phyloP scores from a whole-genome alignment of 2,797 vertebrate species.

The Ctenochaetus hawaiiensis region DNA sequence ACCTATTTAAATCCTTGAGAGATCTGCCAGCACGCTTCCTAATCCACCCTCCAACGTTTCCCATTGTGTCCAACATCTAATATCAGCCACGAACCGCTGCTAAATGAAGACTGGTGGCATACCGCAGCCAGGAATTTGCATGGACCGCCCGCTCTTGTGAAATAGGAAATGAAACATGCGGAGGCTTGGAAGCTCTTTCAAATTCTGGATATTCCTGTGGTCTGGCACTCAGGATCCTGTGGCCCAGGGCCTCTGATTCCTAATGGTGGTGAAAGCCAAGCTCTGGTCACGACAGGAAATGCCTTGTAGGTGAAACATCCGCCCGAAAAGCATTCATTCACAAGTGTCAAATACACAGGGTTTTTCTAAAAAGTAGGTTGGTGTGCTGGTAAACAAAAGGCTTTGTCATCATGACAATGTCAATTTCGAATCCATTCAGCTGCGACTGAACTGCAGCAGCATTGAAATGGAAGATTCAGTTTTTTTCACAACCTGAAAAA shows the following conservation, averaged over 20 bases:
- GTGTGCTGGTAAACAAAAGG: slow-evolving; percentile 29
- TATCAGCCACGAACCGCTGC: slow-evolving; percentile 65
- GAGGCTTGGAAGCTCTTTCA: slow-evolving; percentile 59
- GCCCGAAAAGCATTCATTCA: slow-evolving; percentile 57
- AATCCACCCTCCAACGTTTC: slow-evolving; percentile 62
- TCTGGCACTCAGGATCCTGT: slow-evolving; percentile 68
- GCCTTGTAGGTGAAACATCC: slow-evolving; percentile 77
- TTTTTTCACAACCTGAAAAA: slow-evolving; percentile 1
- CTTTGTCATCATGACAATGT: slow-evolving; percentile 35
- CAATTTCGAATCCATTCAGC: slow-evolving; percentile 17
- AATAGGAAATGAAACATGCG: slow-evolving; percentile 81
- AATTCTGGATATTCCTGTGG: slow-evolving; percentile 82
- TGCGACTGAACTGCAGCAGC: neutral
- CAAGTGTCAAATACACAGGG: slow-evolving; percentile 54
- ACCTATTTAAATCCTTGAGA: slow-evolving; percentile 62
- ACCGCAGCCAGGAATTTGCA: slow-evolving; percentile 73
- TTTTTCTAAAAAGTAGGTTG: slow-evolving; percentile 30
- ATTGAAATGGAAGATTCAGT: neutral
- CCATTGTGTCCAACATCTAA: slow-evolving; percentile 72
- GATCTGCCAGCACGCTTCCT: slow-evolving; percentile 61
- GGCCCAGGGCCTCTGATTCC: slow-evolving; percentile 68
- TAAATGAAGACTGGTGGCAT: slow-evolving; percentile 68
- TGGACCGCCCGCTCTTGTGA: slow-evolving; percentile 70
- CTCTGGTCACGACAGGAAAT: slow-evolving; percentile 82
- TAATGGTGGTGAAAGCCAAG: slow-evolving; percentile 72